Base-by-base conservation (phyloP, 2,113 vertebrate genomes). In the Mus pahari region DNA sequence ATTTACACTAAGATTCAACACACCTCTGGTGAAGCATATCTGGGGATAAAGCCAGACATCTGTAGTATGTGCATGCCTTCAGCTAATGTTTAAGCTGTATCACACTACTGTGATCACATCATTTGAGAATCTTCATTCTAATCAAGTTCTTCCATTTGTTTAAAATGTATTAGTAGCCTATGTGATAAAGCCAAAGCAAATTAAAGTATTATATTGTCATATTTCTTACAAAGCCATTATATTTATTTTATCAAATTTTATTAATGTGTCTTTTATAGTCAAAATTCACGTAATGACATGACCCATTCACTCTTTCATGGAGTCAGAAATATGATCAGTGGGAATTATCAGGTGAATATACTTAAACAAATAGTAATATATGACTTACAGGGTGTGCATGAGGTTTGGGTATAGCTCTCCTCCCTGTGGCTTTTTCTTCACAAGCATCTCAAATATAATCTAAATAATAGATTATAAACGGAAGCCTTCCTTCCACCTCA, bases 401-500 rank as follows among this genome's bases (percentile, higher is more conserved):
- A 74, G 86, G 20, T 96, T 96, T 95, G 71, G 55, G 42, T 90
- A 53, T 83, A 78, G 68, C 77, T 91, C 8, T 4, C 45, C 90
- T 96, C 83, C 92, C 74, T 93, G 83, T 96, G 86, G 66, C 68
- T 97, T 96, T 95, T 89, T 91, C 81, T 95, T 92, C 77, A 96
- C 91, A 95, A 90, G 97, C 91, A 96, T 88, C 94, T 97, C 82
- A 96, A 94, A 95, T 89, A 95, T 39, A 55, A 86, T 92, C 89
- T 96, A 93, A 97, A 97, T 97, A 96, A 97, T 97, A 98, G 95
- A 97, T 95, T 86, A 97, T 78, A 97, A 84, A 55, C 33, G 33
- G 82, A 88, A 42, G 33, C 22, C 62, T 92, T 94, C 73, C 31
- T 95, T 93, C 93, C 79, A 91, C 96, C 91, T 97, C 55, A 79